phyloP scores from a whole-genome alignment of 2,888 invertebrate genomes.

The Phengaris alcon region DNA sequence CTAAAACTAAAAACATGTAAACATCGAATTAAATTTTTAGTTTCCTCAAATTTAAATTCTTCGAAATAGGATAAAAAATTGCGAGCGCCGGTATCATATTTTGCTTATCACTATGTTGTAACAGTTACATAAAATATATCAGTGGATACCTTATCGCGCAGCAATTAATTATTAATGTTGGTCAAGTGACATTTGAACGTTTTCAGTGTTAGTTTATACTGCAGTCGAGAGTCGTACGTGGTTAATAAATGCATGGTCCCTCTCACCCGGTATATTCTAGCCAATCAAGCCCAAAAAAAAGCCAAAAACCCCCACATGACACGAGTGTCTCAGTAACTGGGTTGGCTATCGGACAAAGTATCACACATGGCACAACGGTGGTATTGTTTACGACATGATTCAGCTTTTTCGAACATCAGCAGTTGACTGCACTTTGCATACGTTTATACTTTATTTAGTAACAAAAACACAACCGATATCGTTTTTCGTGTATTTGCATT shows the following conservation, averaged over 20 bases:
- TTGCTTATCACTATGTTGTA: constrained; percentile 2
- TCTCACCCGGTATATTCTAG: not conserved
- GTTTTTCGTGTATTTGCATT: constrained; percentile 1
- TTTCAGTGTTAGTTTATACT: not conserved
- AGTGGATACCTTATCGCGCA: not conserved
- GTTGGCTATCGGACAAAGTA: not conserved
- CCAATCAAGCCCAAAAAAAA: too few relatives aligned
- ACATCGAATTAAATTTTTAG: too few relatives aligned
- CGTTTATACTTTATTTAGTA: not conserved
- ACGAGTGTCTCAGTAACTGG: constrained; percentile 5
- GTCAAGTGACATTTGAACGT: constrained; percentile 1
- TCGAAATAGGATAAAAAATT: too few relatives aligned
- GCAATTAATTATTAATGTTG: not conserved
- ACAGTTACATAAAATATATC: constrained; percentile 14
- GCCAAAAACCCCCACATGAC: constrained; percentile 16
- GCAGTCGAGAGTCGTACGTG: not conserved
- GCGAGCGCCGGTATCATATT: not conserved
- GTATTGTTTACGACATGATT: constrained; percentile 18
- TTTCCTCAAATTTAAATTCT: too few relatives aligned
- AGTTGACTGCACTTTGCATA: not conserved
- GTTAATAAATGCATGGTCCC: not conserved
- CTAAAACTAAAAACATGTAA: too few relatives aligned
- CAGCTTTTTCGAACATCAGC: constrained; percentile 2
- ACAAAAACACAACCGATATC: not conserved
- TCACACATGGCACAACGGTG: not conserved